A percentile compares a stretch with the other conserved stretches of the same genome.
These are phyloP conservation scores for Drosophila kikkawai DNA, from an alignment of 1,140 invertebrate species.

Conservation along the genomic window DNA sequence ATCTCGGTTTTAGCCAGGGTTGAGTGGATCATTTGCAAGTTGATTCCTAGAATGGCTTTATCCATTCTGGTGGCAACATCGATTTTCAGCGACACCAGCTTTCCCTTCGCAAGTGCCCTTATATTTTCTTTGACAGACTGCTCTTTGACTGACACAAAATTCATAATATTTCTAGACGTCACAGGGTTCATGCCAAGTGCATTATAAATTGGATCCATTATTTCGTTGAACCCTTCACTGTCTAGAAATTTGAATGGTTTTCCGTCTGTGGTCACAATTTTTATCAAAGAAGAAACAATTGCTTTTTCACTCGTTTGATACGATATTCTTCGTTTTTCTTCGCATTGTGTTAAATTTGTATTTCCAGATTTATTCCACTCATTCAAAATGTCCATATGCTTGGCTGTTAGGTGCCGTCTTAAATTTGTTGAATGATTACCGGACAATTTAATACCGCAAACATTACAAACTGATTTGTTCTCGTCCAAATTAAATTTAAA, in stretches of 20 bases:
- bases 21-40: too few species aligned
- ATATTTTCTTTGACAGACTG: slow-evolving; percentile 20
- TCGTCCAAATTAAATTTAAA: slow-evolving; percentile 22
- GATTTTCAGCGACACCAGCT: slow-evolving; percentile 20
- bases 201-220: slow-evolving; percentile 30
- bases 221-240: slow-evolving; percentile 31
- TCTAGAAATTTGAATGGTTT: slow-evolving; percentile 39
- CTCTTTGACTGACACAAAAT: slow-evolving; percentile 23
- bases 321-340: slow-evolving; percentile 20
- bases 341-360: slow-evolving; percentile 4
- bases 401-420: slow-evolving; percentile 9
- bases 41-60: too few species aligned
- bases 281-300: slow-evolving; percentile 30
- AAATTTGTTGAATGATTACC: slow-evolving; percentile 27
- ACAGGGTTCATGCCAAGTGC: slow-evolving; percentile 27
- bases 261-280: slow-evolving; percentile 33
- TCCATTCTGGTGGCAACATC: too few species aligned
- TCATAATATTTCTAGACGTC: slow-evolving; percentile 36
- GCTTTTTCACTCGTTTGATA: slow-evolving; percentile 31
- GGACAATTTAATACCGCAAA: slow-evolving; percentile 23
- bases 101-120: slow-evolving; percentile 26
- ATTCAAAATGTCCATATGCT: slow-evolving; percentile 25
- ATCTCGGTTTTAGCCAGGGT: too few species aligned
- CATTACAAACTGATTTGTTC: slow-evolving; percentile 20
- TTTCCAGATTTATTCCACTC: slow-evolving; percentile 13